Conservation (phyloP, 1,140 invertebrate genomes). For the Pogonognathellus flavescens region DNA sequence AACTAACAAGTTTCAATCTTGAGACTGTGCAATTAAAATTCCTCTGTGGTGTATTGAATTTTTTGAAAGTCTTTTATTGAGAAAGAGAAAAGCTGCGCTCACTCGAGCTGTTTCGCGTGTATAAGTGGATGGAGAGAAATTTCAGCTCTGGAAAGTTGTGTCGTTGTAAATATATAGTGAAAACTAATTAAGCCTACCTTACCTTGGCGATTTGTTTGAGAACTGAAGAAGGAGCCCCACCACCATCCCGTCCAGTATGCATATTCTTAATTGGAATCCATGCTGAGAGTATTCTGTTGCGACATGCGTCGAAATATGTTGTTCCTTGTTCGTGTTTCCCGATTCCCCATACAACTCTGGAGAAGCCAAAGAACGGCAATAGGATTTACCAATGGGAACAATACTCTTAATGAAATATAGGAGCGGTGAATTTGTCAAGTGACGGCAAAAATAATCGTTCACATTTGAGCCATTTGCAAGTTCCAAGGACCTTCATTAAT, state of each 20-base stretch:
- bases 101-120: neutral
- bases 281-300: conserved; percentile 11
- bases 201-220: neutral
- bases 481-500: conserved; percentile 32
- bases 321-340: conserved; percentile 12
- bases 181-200: conserved; percentile 27
- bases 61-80: neutral
- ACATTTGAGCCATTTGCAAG: conserved; percentile 35
- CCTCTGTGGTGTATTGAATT: no score
- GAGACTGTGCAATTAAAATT: no score
- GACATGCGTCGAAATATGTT: conserved; percentile 19
- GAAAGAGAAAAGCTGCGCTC: neutral
- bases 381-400: neutral
- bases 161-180: neutral
- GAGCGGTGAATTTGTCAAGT: conserved; percentile 8
- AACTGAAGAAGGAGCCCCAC: neutral
- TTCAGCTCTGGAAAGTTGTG: neutral
- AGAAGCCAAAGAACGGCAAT: neutral
- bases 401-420: conserved; percentile 21
- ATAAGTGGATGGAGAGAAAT: neutral
- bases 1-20: no score
- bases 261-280: conserved; percentile 43
- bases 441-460: conserved; percentile 17
- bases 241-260: neutral
- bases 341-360: neutral